These are phyloP conservation scores for Calosoma granatense DNA, from an alignment of 1,140 invertebrate species.

Conservation along the genomic window DNA sequence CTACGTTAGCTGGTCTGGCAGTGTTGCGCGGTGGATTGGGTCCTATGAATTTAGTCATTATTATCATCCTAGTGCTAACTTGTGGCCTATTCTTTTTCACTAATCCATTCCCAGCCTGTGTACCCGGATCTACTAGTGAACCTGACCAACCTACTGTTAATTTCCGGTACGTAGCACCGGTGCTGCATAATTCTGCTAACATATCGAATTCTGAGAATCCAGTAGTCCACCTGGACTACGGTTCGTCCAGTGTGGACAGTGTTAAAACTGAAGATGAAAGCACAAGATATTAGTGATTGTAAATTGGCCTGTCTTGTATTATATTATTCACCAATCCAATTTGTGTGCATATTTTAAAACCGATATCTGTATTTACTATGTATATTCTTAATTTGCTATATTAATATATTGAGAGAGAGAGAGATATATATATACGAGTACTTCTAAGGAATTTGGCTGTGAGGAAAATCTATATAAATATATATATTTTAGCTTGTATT, in stretches of 20 bases:
- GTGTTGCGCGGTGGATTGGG: slow-evolving; percentile 46
- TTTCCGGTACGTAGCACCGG: slow-evolving; percentile 44
- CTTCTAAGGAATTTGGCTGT: no score
- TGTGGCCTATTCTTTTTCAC: slow-evolving; percentile 42
- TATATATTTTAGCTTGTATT: no score
- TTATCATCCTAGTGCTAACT: slow-evolving; percentile 43
- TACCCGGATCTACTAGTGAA: slow-evolving; percentile 34
- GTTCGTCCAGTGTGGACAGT: neutral
- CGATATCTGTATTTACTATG: no score
- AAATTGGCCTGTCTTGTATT: no score
- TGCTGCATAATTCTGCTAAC: slow-evolving; percentile 38
- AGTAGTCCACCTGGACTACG: slow-evolving; percentile 2
- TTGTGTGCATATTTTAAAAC: no score
- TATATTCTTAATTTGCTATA: no score
- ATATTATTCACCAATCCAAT: no score
- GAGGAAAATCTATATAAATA: no score
- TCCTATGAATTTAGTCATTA: slow-evolving; percentile 46
- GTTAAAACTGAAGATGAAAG: neutral
- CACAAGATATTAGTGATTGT: neutral
- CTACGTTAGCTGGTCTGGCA: slow-evolving; percentile 50
- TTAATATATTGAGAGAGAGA: no score
- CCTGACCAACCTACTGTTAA: slow-evolving; percentile 35
- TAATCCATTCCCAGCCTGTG: slow-evolving; percentile 46
- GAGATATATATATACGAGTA: no score
- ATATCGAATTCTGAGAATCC: slow-evolving; percentile 12